These are phyloP conservation scores for Saccostrea cuccullata DNA, from an alignment of 1,140 invertebrate genomes.

Conservation along the genomic window DNA sequence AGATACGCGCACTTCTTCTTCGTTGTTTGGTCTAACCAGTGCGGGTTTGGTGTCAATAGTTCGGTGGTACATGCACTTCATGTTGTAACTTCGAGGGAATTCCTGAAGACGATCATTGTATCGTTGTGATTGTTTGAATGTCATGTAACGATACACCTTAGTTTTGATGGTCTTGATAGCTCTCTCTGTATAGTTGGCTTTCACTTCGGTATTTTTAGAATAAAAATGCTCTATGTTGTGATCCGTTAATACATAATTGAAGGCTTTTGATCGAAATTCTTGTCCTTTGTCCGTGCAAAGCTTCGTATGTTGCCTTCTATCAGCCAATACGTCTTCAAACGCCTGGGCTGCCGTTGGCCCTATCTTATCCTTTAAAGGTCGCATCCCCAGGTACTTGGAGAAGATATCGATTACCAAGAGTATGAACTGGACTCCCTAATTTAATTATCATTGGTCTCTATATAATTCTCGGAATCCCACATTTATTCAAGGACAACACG, in stretches of 20 bases:
- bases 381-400: constrained; percentile 39
- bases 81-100: too few species aligned
- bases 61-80: too few species aligned
- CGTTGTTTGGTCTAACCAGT: too few species aligned
- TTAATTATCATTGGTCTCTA: neutral
- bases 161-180: constrained; percentile 19
- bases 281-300: constrained; percentile 40
- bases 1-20: too few species aligned
- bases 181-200: constrained; percentile 45
- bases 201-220: constrained; percentile 51
- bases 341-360: neutral
- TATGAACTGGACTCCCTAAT: neutral
- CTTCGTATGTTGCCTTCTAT: neutral
- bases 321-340: constrained; percentile 15
- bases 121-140: neutral
- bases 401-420: constrained; percentile 36
- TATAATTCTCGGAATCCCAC: neutral
- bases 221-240: constrained; percentile 43
- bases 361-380: constrained; percentile 20
- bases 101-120: neutral
- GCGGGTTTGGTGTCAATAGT: too few species aligned
- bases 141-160: constrained; percentile 20
- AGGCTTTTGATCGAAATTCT: constrained; percentile 25
- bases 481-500: constrained; percentile 11
- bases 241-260: neutral